Conservation (phyloP, 1,140 invertebrate species). For the Eueides isabella region DNA sequence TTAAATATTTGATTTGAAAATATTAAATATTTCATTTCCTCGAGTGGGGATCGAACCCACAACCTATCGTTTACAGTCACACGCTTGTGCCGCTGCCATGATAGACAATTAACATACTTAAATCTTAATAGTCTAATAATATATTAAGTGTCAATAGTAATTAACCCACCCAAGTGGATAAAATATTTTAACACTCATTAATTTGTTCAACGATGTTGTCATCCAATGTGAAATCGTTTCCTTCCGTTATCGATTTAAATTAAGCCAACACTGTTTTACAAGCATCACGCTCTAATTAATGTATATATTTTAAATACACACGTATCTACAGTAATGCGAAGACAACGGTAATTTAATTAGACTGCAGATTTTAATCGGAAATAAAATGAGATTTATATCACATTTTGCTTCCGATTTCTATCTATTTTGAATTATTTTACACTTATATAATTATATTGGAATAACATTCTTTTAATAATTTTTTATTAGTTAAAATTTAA, state of each 20-base stretch:
- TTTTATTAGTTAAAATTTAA: too few species aligned
- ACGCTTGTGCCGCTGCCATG: too few species aligned
- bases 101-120: too few species aligned
- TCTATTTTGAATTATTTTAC: not conserved
- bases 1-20: too few species aligned
- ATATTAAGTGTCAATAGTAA: not conserved
- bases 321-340: slow-evolving; percentile 18
- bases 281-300: slow-evolving; percentile 29
- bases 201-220: not conserved
- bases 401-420: not conserved
- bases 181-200: slow-evolving; percentile 1
- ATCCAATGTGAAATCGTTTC: slow-evolving; percentile 36
- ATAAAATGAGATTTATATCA: slow-evolving; percentile 1
- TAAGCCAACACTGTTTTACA: slow-evolving; percentile 6
- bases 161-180: not conserved
- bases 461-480: not conserved
- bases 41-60: too few species aligned
- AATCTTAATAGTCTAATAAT: too few species aligned
- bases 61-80: too few species aligned
- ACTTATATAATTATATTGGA: not conserved
- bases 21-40: too few species aligned
- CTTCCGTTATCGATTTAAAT: slow-evolving; percentile 38
- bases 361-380: not conserved
- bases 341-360: slow-evolving; percentile 30
- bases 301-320: slow-evolving; percentile 17